A percentile compares a stretch with the other conserved stretches of the same genome.
These are phyloP conservation scores for Glyptemys insculpta DNA, from an alignment of 2,797 vertebrate species.

Conservation along the genomic window DNA sequence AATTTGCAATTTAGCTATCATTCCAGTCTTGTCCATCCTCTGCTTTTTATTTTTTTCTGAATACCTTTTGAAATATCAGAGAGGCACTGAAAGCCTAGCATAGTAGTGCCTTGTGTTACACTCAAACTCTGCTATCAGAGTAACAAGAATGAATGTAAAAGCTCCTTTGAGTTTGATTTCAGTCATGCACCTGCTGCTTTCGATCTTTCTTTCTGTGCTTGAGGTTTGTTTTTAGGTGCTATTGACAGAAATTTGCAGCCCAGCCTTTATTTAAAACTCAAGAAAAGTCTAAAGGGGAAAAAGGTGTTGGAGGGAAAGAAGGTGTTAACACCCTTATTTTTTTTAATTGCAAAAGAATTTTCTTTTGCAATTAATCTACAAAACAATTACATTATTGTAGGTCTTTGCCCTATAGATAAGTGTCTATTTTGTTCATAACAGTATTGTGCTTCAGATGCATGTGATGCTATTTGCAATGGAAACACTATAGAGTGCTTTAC, in stretches of 20 bases:
- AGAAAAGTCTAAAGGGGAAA: slow-evolving; percentile 41
- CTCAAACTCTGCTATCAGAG: not conserved
- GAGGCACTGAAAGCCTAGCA: slow-evolving; percentile 18
- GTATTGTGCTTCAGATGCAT: slow-evolving; percentile 35
- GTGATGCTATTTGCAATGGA: slow-evolving; percentile 56
- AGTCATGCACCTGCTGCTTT: slow-evolving; percentile 83
- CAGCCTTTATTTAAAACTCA: slow-evolving; percentile 46
- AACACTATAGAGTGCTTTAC: slow-evolving; percentile 40
- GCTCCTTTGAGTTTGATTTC: slow-evolving; percentile 65
- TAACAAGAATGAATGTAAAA: slow-evolving; percentile 21
- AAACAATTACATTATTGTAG: slow-evolving; percentile 13
- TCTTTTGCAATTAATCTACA: not conserved
- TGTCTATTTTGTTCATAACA: slow-evolving; percentile 45
- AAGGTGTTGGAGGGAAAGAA: not conserved
- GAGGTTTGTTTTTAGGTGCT: slow-evolving; percentile 64
- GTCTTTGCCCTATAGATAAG: not conserved
- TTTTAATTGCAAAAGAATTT: slow-evolving; percentile 29
- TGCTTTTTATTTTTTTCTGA: not conserved
- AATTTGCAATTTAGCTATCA: not conserved
- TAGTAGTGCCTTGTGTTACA: not conserved
- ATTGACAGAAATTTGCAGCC: slow-evolving; percentile 67
- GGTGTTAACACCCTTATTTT: not conserved
- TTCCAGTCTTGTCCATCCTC: not conserved
- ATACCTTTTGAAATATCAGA: slow-evolving; percentile 26
- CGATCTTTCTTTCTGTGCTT: slow-evolving; percentile 67